Percentiles rank a stretch among this genome's conserved stretches.
These are phyloP conservation scores for Globicephala melas DNA, from an alignment of 2,113 vertebrate species.

Conservation along the genomic window DNA sequence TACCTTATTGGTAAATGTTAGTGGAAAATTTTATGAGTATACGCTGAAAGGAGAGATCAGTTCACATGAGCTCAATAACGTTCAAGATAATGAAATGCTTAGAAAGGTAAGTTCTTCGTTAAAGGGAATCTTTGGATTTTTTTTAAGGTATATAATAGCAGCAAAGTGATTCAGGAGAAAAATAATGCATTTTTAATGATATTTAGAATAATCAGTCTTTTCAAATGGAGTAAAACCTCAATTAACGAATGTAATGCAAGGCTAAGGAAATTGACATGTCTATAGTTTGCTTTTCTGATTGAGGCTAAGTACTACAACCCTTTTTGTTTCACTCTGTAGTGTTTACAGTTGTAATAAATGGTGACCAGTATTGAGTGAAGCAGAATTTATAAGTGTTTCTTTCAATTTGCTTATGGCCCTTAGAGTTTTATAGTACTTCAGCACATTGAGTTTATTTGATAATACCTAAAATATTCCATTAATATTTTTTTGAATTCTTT, in stretches of 20 bases:
- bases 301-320: background rate
- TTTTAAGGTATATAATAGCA: background rate
- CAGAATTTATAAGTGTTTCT: conserved; percentile 4
- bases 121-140: background rate
- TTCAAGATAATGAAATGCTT: conserved; percentile 97
- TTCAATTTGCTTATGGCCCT: conserved; percentile 24
- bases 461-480: background rate
- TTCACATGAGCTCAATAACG: conserved; percentile 86
- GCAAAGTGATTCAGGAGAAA: background rate
- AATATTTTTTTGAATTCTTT: conserved; percentile 42
- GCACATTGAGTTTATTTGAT: background rate
- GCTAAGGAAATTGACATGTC: background rate
- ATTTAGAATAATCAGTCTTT: conserved; percentile 41
- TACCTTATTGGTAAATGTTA: conserved; percentile 94
- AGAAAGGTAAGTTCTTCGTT: conserved; percentile 88
- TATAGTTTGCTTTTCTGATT: conserved; percentile 42
- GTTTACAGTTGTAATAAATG: conserved; percentile 21
- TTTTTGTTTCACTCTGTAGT: conserved; percentile 24
- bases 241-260: conserved; percentile 9
- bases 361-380: background rate
- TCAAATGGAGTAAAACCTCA: conserved; percentile 28
- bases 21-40: conserved; percentile 96
- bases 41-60: conserved; percentile 94
- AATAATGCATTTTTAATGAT: conserved; percentile 33
- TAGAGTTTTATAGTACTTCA: background rate